Conservation (phyloP, 92 coral and sea anemone genomes). For the Isaurus tuberculatus region DNA sequence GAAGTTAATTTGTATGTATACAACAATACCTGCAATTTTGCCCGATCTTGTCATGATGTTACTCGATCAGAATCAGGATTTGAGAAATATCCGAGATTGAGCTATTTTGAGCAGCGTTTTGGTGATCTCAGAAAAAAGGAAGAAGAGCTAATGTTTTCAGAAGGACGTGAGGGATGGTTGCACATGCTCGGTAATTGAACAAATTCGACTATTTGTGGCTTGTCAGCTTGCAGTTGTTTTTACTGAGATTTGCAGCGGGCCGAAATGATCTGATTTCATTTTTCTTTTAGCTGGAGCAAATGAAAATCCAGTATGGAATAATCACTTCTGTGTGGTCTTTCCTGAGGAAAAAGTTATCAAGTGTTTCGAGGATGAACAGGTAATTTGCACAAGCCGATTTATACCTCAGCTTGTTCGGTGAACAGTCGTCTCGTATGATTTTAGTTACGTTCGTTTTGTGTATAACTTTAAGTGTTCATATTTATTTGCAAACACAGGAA, state of each 20-base stretch:
- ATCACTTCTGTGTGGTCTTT: slow-evolving; percentile 68
- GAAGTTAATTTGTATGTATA: not conserved
- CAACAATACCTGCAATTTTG: not conserved
- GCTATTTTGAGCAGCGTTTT: not conserved
- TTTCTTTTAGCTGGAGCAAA: slow-evolving; percentile 36
- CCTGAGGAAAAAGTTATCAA: slow-evolving; percentile 59
- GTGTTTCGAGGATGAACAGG: slow-evolving; percentile 67
- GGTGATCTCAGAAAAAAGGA: not conserved
- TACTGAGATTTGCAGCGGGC: too few relatives aligned
- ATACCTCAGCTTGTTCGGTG: not conserved
- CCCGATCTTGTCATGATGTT: not conserved
- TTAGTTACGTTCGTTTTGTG: not conserved
- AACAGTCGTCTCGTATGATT: too few relatives aligned
- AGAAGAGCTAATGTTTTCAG: slow-evolving; percentile 50
- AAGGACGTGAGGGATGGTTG: slow-evolving; percentile 71
- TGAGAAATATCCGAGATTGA: not conserved
- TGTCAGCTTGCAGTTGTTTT: not conserved
- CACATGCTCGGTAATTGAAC: slow-evolving; percentile 59
- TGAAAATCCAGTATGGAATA: slow-evolving; percentile 63
- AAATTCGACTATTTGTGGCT: not conserved
- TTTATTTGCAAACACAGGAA: slow-evolving; percentile 21
- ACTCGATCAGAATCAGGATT: not conserved
- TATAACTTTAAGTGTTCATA: not conserved
- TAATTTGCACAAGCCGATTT: not conserved
- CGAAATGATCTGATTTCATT: not conserved